phyloP scores from a whole-genome alignment of 1,140 invertebrate species.

The Drosophila melanogaster region DNA sequence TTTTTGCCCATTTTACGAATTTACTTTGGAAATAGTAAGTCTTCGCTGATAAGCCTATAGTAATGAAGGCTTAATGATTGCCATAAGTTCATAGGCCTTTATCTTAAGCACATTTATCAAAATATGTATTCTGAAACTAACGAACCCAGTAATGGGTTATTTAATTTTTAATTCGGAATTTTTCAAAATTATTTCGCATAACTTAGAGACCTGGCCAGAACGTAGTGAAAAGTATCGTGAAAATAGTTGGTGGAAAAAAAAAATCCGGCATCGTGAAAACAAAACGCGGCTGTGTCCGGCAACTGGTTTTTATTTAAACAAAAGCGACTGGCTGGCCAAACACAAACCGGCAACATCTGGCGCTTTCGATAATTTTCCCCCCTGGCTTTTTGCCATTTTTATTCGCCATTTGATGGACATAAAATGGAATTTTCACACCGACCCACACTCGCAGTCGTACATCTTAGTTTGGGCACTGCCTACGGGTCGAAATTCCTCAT shows the following conservation, averaged over 20 bases:
- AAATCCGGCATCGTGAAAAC: conserved; percentile 39
- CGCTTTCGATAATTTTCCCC: conserved; percentile 62
- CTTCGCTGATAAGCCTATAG: too few relatives aligned
- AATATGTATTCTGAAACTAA: too few relatives aligned
- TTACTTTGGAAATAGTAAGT: too few relatives aligned
- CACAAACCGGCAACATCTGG: conserved; percentile 71
- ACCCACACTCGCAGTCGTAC: conserved; percentile 31
- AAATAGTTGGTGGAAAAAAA: conserved; percentile 36
- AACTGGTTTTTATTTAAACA: conserved; percentile 66
- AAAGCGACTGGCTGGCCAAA: conserved; percentile 62
- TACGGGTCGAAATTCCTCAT: conserved; percentile 21
- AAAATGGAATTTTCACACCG: conserved; percentile 17
- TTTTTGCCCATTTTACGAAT: too few relatives aligned
- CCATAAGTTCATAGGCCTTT: too few relatives aligned
- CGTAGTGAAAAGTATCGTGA: conserved; percentile 1
- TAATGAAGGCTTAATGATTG: too few relatives aligned
- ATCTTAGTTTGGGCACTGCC: conserved; percentile 56
- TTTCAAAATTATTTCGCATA: too few relatives aligned
- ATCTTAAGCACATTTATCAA: too few relatives aligned
- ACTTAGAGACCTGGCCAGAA: too few relatives aligned
- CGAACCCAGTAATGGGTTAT: too few relatives aligned
- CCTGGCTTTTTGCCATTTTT: conserved; percentile 32
- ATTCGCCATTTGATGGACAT: conserved; percentile 32
- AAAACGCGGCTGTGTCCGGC: conserved; percentile 44
- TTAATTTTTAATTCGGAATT: too few relatives aligned